These are phyloP conservation scores for Phalacrocorax aristotelis DNA, from an alignment of 2,113 vertebrate species.

Conservation along the genomic window DNA sequence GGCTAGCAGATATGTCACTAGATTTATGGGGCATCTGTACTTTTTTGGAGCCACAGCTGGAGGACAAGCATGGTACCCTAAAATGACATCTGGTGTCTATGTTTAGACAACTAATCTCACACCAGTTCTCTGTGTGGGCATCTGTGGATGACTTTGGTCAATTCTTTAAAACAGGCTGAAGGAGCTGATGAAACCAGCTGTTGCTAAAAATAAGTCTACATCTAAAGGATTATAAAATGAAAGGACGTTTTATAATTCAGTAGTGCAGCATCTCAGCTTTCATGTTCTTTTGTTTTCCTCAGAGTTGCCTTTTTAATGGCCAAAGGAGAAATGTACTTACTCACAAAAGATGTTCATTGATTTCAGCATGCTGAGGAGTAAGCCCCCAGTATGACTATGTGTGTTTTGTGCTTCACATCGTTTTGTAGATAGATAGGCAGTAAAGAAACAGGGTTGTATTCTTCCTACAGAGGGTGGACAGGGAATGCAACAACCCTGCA, in stretches of 20 bases:
- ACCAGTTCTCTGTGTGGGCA: neutral
- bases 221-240: neutral
- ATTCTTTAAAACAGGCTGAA: neutral
- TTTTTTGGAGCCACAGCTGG: neutral
- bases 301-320: neutral
- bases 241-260: neutral
- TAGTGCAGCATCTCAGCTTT: neutral
- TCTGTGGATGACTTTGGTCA: neutral
- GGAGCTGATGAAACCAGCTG: neutral
- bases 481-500: neutral
- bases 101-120: neutral
- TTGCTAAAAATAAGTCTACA: neutral
- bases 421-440: neutral
- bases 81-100: neutral
- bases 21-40: neutral
- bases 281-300: neutral
- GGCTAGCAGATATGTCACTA: neutral
- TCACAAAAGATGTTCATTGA: neutral
- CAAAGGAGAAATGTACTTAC: neutral
- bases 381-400: neutral
- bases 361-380: neutral
- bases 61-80: neutral
- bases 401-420: neutral
- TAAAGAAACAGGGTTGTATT: neutral
- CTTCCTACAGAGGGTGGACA: neutral